Evolutionary conservation across 2,888 invertebrate species (phyloP).

Genomic region (Philonicus albiceps): DNA sequence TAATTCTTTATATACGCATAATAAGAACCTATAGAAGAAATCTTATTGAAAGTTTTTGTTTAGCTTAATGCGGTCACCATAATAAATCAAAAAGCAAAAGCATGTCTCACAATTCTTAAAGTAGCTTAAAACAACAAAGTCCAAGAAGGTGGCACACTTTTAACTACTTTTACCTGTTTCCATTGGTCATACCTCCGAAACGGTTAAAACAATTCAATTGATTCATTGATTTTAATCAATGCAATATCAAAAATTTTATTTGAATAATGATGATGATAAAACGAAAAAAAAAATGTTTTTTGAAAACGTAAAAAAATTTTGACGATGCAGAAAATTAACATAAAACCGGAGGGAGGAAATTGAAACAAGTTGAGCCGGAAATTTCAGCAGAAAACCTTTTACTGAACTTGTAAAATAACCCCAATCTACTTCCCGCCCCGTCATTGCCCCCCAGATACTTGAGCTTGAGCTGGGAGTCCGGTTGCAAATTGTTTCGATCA

Average conservation of each 20-base stretch:
- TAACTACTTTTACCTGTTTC: background rate
- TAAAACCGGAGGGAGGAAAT: background rate
- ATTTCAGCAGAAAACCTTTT: background rate
- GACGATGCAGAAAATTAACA: background rate
- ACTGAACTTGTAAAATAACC: background rate
- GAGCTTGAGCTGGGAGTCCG: background rate
- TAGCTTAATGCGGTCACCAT: background rate
- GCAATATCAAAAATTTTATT: background rate
- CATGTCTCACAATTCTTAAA: background rate
- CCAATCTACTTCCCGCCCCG: background rate
- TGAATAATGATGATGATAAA: background rate
- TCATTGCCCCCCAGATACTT: background rate
- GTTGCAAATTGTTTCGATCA: background rate
- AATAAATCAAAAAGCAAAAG: background rate
- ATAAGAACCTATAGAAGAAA: background rate
- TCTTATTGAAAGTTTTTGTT: background rate
- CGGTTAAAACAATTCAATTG: background rate
- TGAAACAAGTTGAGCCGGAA: background rate
- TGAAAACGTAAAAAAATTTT: background rate
- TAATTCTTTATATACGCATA: background rate
- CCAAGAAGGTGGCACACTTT: background rate
- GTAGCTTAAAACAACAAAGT: background rate
- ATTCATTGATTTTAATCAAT: background rate
- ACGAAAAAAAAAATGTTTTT: background rate
- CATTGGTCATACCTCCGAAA: background rate